Evolutionary conservation across 2,888 invertebrate genomes (phyloP).

Genomic region (Rhamnusium bicolor): DNA sequence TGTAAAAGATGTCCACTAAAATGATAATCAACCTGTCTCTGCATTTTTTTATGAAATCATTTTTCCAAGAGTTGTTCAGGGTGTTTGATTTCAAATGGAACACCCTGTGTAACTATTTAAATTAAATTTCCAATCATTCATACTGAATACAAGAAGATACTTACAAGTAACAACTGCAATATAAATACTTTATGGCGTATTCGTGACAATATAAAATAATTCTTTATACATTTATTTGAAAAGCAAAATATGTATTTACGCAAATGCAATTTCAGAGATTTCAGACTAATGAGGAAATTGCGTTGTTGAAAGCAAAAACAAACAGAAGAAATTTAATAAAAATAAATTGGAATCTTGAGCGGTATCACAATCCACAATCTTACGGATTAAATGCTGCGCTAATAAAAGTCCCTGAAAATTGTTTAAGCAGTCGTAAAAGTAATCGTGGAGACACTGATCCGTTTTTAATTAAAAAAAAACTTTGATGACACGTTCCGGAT

Average conservation of each 20-base stretch:
- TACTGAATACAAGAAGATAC: no score
- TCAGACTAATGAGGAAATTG: conserved; percentile 35
- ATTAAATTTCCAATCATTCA: no score
- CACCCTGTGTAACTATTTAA: no score
- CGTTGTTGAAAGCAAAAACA: conserved; percentile 39
- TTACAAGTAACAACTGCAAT: no score
- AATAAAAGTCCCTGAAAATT: conserved; percentile 54
- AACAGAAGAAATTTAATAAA: conserved; percentile 47
- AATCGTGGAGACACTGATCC: conserved; percentile 57
- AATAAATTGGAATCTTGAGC: conserved; percentile 43
- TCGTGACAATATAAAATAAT: background rate
- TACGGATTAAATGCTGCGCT: conserved; percentile 33
- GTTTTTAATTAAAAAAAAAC: conserved; percentile 58
- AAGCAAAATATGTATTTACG: conserved; percentile 24
- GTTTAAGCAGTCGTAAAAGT: conserved; percentile 56
- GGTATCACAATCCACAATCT: conserved; percentile 37
- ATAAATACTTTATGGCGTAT: conserved; percentile 10
- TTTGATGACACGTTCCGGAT: conserved; percentile 51
- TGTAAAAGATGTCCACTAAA: no score
- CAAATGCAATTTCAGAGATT: conserved; percentile 30
- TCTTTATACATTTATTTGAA: background rate
- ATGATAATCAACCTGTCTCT: no score
- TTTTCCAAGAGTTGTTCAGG: no score
- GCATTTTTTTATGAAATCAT: no score
- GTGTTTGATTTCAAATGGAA: no score